Conservation (phyloP, 2,113 vertebrate species). For the Haemorhous mexicanus region DNA sequence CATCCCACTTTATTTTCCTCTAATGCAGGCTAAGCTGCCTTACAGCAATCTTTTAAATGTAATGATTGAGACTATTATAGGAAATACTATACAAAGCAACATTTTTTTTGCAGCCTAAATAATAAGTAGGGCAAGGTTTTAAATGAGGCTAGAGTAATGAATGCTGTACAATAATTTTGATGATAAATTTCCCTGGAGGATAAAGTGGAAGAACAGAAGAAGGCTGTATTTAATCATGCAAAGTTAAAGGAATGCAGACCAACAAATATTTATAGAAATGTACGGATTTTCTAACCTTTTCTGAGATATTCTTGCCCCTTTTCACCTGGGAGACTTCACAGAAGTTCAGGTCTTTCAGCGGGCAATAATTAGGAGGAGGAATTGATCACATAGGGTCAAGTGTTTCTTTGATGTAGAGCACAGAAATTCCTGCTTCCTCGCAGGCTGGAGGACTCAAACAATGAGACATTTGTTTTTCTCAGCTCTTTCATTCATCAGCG, state of each 20-base stretch:
- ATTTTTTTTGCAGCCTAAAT: conserved; percentile 53
- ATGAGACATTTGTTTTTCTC: conserved; percentile 2
- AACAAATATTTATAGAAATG: conserved; percentile 48
- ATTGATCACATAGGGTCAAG: conserved; percentile 35
- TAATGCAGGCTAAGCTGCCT: conserved; percentile 57
- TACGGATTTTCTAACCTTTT: not conserved
- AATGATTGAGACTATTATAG: conserved; percentile 65
- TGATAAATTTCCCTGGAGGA: conserved; percentile 64
- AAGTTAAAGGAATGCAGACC: conserved; percentile 39
- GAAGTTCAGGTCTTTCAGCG: not conserved
- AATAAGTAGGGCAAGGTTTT: conserved; percentile 69
- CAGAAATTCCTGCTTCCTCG: conserved; percentile 15
- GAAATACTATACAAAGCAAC: conserved; percentile 56
- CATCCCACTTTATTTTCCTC: conserved; percentile 29
- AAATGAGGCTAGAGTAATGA: conserved; percentile 66
- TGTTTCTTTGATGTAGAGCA: not conserved
- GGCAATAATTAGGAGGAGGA: conserved; percentile 14
- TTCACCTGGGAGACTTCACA: conserved; percentile 3
- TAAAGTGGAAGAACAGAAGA: conserved; percentile 58
- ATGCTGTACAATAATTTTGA: conserved; percentile 64
- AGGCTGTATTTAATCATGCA: conserved; percentile 62
- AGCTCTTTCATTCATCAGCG: not conserved
- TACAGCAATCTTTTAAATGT: conserved; percentile 60
- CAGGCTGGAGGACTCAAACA: conserved; percentile 7
- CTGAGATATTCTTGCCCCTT: not conserved